These are phyloP conservation scores for Drosophila setifemur DNA, from an alignment of 1,140 invertebrate species.

Conservation along the genomic window DNA sequence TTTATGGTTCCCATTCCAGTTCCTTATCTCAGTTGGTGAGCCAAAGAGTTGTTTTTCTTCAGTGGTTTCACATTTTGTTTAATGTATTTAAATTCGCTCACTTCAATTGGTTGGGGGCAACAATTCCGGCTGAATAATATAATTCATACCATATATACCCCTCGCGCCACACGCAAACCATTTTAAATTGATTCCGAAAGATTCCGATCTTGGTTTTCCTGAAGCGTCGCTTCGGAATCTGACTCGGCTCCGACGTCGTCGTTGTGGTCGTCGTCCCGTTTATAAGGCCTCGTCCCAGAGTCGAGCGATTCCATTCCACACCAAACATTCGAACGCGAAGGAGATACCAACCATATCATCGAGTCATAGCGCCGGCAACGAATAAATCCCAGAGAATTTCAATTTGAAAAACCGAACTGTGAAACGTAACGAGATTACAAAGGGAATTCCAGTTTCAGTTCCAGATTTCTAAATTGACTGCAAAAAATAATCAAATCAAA, in stretches of 20 bases:
- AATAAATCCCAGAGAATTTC: slow-evolving; percentile 7
- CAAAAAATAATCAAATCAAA: background rate
- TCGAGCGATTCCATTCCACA: slow-evolving; percentile 46
- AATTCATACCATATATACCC: background rate
- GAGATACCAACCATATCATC: slow-evolving; percentile 13
- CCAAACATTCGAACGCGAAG: slow-evolving; percentile 25
- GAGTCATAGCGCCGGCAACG: slow-evolving; percentile 17
- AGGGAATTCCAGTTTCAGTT: slow-evolving; percentile 35
- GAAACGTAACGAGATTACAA: slow-evolving; percentile 57
- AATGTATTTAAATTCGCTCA: slow-evolving; percentile 42
- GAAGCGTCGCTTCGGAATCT: background rate
- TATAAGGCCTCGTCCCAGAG: slow-evolving; percentile 39
- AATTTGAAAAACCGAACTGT: slow-evolving; percentile 6
- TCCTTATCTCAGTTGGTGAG: background rate
- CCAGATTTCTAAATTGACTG: slow-evolving; percentile 43
- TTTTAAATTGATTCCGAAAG: slow-evolving; percentile 51
- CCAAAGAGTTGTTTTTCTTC: slow-evolving; percentile 5
- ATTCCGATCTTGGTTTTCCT: slow-evolving; percentile 11
- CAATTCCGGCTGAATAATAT: slow-evolving; percentile 54
- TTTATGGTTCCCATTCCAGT: background rate
- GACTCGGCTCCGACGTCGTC: slow-evolving; percentile 1
- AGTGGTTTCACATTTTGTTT: slow-evolving; percentile 1
- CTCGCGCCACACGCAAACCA: slow-evolving; percentile 21
- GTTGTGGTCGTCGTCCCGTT: background rate
- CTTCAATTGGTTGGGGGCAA: slow-evolving; percentile 58